Base-by-base conservation (phyloP, 2,113 vertebrate species). In the Hystrix brachyura region DNA sequence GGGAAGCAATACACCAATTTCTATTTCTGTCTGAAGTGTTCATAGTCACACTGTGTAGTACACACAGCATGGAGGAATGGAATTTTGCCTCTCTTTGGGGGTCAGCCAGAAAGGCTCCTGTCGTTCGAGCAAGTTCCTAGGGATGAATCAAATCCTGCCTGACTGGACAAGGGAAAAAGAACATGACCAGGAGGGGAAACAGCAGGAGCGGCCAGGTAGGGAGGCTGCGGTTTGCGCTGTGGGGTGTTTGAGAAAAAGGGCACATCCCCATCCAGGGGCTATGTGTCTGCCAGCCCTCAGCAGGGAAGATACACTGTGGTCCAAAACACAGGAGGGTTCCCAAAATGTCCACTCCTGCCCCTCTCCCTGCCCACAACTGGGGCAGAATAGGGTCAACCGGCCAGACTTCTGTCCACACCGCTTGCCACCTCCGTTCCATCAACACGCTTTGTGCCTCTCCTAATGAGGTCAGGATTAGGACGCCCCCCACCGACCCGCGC, bases 371-470 rank as follows among this genome's bases (percentile, higher is more conserved):
- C 71, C 86, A 80, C 1, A n/a, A 65, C 81, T 78, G 43, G 69
- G 29, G 64, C 60, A 72, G 53, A 82, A 48, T 17, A 57, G 64
- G 60, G 43, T 72, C 53, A 25, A 65, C 87, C 57, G 85, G 80
- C 80, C 76, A 82, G 87, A 88, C 92, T 95, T 90, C 53, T 62
- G 76, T 84, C 76, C 81, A 53, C 74, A 43, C n/a, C 2, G 13
- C 90, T 87, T 92, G 94, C 92, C 93, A 82, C 87, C 19, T 97
- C 92, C 5, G 0, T 27, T 92, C 82, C 90, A 85, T 91, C 87
- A 95, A 4, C 78, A 60, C 0, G 80, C 76, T 48, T 64, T 19
- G 29, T 67, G 86, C 79, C 46, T 94, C 76, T 94, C 90, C 84
- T 96, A 95, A 95, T 46, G 91, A 95, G 78, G 11, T 62, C 43